These are phyloP conservation scores for Eueides isabella DNA, from an alignment of 1,140 invertebrate genomes.

Conservation along the genomic window DNA sequence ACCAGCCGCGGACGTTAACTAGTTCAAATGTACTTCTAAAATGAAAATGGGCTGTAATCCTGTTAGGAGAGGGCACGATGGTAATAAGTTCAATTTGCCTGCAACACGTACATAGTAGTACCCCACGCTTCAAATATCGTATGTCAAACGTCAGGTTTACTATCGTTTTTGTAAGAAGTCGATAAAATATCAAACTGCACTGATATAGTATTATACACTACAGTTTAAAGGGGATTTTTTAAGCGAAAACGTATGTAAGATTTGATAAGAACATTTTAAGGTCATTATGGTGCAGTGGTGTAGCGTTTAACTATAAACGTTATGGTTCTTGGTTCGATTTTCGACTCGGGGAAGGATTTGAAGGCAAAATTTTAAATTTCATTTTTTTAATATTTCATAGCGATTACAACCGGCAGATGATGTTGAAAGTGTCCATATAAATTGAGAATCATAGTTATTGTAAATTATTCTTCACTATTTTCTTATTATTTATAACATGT, in stretches of 20 bases:
- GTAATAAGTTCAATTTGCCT: constrained; percentile 44
- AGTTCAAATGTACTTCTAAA: not conserved
- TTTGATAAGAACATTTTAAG: not conserved
- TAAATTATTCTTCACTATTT: too few relatives aligned
- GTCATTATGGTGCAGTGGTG: too few relatives aligned
- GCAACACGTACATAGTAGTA: constrained; percentile 35
- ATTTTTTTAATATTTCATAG: too few relatives aligned
- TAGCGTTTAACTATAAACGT: too few relatives aligned
- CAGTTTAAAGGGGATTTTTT: not conserved
- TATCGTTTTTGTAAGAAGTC: not conserved
- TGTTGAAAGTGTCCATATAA: too few relatives aligned
- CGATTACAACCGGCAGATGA: too few relatives aligned
- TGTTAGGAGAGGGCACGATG: constrained; percentile 4
- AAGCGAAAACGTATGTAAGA: not conserved
- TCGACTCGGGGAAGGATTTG: too few relatives aligned
- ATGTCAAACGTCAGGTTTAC: not conserved
- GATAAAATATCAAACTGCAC: not conserved
- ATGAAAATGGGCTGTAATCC: not conserved
- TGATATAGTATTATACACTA: too few relatives aligned
- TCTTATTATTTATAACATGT: too few relatives aligned
- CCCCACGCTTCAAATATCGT: constrained; percentile 25
- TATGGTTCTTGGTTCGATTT: too few relatives aligned
- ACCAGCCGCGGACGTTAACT: not conserved
- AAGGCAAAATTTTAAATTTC: too few relatives aligned
- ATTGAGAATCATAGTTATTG: too few relatives aligned